These are phyloP conservation scores for Amyelois transitella DNA, from an alignment of 1,140 invertebrate species.

Conservation along the genomic window DNA sequence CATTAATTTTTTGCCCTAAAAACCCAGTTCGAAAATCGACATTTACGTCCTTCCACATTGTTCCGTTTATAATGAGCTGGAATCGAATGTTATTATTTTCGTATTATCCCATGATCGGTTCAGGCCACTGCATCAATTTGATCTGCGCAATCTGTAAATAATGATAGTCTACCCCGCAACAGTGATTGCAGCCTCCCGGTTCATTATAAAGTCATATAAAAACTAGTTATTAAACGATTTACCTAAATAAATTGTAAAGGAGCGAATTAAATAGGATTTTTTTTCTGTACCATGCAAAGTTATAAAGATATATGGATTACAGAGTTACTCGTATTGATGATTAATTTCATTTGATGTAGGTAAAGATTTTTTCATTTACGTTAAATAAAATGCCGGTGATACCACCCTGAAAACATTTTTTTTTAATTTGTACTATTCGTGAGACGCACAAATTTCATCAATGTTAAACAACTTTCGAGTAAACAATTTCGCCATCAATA, in stretches of 20 bases:
- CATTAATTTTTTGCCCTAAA: too few species aligned
- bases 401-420: too few species aligned
- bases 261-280: background rate
- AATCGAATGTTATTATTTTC: slow-evolving; percentile 62
- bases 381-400: too few species aligned
- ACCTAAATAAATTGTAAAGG: background rate
- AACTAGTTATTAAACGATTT: background rate
- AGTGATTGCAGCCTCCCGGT: slow-evolving; percentile 9
- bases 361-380: too few species aligned
- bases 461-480: too few species aligned
- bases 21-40: slow-evolving; percentile 29
- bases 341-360: too few species aligned
- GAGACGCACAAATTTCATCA: too few species aligned
- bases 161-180: slow-evolving; percentile 42
- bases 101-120: slow-evolving; percentile 57
- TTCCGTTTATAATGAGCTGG: slow-evolving; percentile 43
- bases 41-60: slow-evolving; percentile 18
- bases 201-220: slow-evolving; percentile 8
- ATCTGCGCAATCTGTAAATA: slow-evolving; percentile 46
- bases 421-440: too few species aligned
- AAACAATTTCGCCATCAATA: too few species aligned
- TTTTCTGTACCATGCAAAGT: too few species aligned
- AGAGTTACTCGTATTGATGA: too few species aligned
- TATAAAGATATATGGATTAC: too few species aligned
- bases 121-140: slow-evolving; percentile 40